These are phyloP conservation scores for Butorides virescens DNA, from an alignment of 2,113 vertebrate species.

Conservation along the genomic window DNA sequence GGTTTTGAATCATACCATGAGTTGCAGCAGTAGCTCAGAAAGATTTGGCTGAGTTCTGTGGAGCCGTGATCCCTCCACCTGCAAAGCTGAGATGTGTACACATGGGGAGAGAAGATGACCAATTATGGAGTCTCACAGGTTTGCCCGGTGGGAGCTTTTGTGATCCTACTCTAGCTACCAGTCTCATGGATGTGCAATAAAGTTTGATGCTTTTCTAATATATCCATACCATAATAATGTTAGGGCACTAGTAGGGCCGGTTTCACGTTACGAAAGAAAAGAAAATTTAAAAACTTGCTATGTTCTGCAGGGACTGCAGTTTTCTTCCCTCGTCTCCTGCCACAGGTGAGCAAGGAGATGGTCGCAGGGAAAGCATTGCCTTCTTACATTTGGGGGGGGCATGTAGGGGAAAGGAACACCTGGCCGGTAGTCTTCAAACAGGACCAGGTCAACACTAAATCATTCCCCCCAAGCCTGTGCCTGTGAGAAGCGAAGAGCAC, in stretches of 20 bases:
- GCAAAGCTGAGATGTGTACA: background rate
- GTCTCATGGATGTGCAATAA: background rate
- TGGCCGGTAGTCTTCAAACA: background rate
- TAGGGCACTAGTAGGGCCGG: background rate
- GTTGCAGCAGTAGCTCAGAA: background rate
- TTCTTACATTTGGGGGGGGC: background rate
- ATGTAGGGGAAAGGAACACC: background rate
- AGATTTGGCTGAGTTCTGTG: background rate
- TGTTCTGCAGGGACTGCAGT: background rate
- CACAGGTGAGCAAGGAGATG: background rate
- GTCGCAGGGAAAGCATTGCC: background rate
- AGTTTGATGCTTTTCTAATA: background rate
- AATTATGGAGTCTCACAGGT: background rate
- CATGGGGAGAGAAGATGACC: background rate
- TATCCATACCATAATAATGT: background rate
- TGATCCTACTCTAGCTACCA: background rate
- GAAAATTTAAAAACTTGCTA: background rate
- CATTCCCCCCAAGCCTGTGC: too few species aligned
- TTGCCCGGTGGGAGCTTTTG: background rate
- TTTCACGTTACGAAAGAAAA: background rate
- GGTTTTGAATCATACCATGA: background rate
- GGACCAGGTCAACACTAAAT: background rate
- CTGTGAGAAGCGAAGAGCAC: background rate
- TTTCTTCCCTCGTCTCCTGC: background rate
- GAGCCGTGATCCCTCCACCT: background rate